phyloP scores from a whole-genome alignment of 2,888 invertebrate genomes.

The Xylota segnis region DNA sequence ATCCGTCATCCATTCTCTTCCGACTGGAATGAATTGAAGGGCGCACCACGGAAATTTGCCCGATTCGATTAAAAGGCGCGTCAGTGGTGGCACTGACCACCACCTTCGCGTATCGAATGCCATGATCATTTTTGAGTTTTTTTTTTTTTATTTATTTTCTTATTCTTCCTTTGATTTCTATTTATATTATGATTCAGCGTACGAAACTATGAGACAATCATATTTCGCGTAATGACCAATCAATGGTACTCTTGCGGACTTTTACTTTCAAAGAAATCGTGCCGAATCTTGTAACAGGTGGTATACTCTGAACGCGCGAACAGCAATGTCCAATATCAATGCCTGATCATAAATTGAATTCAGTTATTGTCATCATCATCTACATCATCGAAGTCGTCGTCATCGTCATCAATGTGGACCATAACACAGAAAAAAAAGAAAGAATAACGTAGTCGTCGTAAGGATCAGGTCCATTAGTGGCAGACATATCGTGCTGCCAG shows the following conservation, averaged over 20 bases:
- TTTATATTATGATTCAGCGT: constrained; percentile 20
- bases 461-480: constrained; percentile 53
- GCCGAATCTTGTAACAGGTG: constrained; percentile 66
- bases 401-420: constrained; percentile 39
- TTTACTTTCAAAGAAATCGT: constrained; percentile 74
- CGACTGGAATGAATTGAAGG: constrained; percentile 57
- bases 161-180: constrained; percentile 16
- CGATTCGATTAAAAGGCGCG: constrained; percentile 58
- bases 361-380: constrained; percentile 66
- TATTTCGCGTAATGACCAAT: constrained; percentile 53
- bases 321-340: constrained; percentile 40
- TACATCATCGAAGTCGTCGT: constrained; percentile 21
- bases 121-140: constrained; percentile 54
- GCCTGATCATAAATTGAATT: constrained; percentile 62
- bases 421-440: constrained; percentile 28
- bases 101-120: constrained; percentile 69
- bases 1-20: constrained; percentile 67
- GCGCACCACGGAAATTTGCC: constrained; percentile 34
- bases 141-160: constrained; percentile 14
- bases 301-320: constrained; percentile 24
- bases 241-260: constrained; percentile 53
- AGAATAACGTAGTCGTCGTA: constrained; percentile 28
- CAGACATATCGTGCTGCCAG: constrained; percentile 42
- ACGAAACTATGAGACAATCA: constrained; percentile 27
- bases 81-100: constrained; percentile 59